These are phyloP conservation scores for Prolemur simus DNA, from an alignment of 2,113 vertebrate species.

Conservation along the genomic window DNA sequence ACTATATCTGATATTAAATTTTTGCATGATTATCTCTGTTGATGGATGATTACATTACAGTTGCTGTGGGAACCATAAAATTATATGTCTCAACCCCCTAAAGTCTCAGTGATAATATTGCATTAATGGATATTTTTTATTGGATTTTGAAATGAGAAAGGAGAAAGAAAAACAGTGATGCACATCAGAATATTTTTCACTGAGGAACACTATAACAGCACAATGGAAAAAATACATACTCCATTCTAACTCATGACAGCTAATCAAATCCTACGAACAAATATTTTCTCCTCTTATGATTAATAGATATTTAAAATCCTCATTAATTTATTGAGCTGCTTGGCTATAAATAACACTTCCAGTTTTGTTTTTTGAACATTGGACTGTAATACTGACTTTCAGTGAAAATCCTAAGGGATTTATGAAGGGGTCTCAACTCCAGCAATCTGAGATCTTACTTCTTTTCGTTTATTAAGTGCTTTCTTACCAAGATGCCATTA, in stretches of 20 bases:
- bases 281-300: conserved; percentile 30
- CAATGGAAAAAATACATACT: neutral
- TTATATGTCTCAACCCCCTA: conserved; percentile 73
- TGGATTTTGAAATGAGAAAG: conserved; percentile 78
- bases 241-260: neutral
- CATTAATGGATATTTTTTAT: conserved; percentile 72
- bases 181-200: conserved; percentile 59
- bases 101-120: conserved; percentile 72
- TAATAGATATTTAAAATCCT: conserved; percentile 25
- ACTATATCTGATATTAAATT: conserved; percentile 67
- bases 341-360: conserved; percentile 45
- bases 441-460: conserved; percentile 52
- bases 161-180: conserved; percentile 66
- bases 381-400: conserved; percentile 53
- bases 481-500: neutral
- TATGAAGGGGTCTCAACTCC: conserved; percentile 31
- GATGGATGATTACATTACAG: conserved; percentile 68
- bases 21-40: conserved; percentile 67
- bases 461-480: conserved; percentile 39
- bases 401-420: neutral
- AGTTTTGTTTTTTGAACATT: conserved; percentile 37
- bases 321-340: conserved; percentile 56
- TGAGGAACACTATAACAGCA: conserved; percentile 4
- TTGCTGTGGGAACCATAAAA: conserved; percentile 68
- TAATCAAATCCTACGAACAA: conserved; percentile 13